Evolutionary conservation across 2,113 vertebrate species (phyloP).

Genomic region (Oreotragus oreotragus): DNA sequence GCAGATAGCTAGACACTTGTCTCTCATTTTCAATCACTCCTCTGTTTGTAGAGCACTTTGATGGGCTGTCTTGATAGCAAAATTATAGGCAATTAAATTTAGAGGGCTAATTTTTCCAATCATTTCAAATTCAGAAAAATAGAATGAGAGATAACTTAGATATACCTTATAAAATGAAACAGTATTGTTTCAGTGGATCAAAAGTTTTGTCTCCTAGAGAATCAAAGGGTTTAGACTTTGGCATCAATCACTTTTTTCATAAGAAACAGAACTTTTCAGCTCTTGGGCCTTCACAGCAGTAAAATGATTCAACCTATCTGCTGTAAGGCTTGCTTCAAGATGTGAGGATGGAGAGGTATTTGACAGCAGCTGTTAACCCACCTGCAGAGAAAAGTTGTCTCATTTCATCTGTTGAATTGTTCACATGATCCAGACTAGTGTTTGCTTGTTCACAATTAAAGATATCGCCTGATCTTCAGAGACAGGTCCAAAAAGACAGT

Average conservation of each 20-base stretch:
- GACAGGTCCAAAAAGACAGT: constrained; percentile 62
- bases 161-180: constrained; percentile 48
- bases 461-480: constrained; percentile 56
- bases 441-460: constrained; percentile 81
- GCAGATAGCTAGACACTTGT: constrained; percentile 61
- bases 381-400: constrained; percentile 81
- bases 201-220: constrained; percentile 19
- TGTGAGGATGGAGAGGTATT: constrained; percentile 64
- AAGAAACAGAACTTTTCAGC: constrained; percentile 60
- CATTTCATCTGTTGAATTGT: constrained; percentile 80
- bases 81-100: constrained; percentile 72
- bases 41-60: constrained; percentile 52
- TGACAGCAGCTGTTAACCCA: constrained; percentile 81
- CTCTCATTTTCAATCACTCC: constrained; percentile 65
- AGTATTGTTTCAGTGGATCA: neutral
- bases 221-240: neutral
- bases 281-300: constrained; percentile 58
- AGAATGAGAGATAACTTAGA: constrained; percentile 48
- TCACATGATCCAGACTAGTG: constrained; percentile 75
- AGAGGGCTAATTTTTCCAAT: constrained; percentile 65
- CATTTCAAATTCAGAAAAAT: constrained; percentile 51
- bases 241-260: constrained; percentile 51
- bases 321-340: constrained; percentile 59
- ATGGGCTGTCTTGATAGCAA: constrained; percentile 73
- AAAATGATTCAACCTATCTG: constrained; percentile 63